Conservation (phyloP, 1,140 invertebrate genomes). For the Protaetia brevitarsis region DNA sequence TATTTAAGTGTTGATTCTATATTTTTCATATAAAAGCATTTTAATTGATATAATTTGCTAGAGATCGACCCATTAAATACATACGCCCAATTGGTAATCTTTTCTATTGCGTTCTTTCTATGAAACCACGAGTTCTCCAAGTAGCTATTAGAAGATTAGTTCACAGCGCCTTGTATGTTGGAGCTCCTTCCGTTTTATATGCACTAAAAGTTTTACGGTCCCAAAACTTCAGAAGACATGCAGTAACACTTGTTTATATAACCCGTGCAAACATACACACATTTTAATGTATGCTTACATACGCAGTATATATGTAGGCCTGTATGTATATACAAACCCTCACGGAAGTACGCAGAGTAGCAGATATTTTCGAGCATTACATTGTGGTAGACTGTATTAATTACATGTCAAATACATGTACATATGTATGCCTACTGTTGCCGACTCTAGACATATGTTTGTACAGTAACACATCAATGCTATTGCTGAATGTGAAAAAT, state of each 20-base stretch:
- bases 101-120: background rate
- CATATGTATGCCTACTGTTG: too few species aligned
- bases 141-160: background rate
- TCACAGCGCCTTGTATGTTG: background rate
- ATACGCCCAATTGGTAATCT: background rate
- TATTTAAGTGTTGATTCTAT: too few species aligned
- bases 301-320: too few species aligned
- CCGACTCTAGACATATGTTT: too few species aligned
- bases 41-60: too few species aligned
- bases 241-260: background rate
- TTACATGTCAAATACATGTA: background rate
- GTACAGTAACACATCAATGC: too few species aligned
- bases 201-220: constrained; percentile 11
- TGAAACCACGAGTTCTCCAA: background rate
- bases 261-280: background rate
- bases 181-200: background rate
- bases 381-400: background rate
- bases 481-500: too few species aligned
- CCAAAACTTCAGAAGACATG: background rate
- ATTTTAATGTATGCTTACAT: too few species aligned
- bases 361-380: background rate
- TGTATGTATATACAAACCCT: too few species aligned
- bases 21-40: too few species aligned
- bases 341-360: too few species aligned
- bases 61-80: background rate